Evolutionary conservation across 1,140 invertebrate species (phyloP), one percentile per base, ranked within the genome.

Genomic region (Drosophila serrata): DNA sequence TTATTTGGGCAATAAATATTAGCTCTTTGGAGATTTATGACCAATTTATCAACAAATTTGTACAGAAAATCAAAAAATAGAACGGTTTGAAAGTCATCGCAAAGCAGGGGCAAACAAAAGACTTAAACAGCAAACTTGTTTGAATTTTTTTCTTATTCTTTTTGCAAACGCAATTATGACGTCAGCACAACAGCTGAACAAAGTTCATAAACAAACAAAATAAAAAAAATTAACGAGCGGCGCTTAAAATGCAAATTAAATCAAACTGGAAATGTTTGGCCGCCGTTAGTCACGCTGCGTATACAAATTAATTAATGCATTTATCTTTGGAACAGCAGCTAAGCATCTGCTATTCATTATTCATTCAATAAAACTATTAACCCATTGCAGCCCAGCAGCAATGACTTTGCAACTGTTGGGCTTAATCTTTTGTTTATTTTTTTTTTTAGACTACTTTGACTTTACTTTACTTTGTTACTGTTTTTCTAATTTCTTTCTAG

Each of bases 101-200:
- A 75, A 51, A 46, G 17, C 49, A 7, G 31, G 6, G 22, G 17
- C 17, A 68, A 82, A 84, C 84, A 69, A 88, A 90, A 75, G 85
- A 88, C 84, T 84, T 60, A 85, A 79, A 59, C 73, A 62, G 55
- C 85, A 90, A 88, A 88, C 84, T 78, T 84, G 61, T 58, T 75
- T 17, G 33, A 1, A 15, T 35, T 13, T 22, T n/a, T 45, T 42
- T 19, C 17, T 19, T 33, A 6, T 29, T 15, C 22, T 19, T 11
- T 7, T 7, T 22, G 4, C 51, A 42, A 56, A 29, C 49, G 12
- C 11, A 45, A 13, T 53, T n/a, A 84, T 87, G 84, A 84, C 84
- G 84, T 87, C 84, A 87, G 39, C 75, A 31, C 1, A 46, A 29
- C 79, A 74, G 55, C 42, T 45, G 56, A 29, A 27, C 40, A 68